Percentiles rank a stretch among this genome's conserved stretches.
Evolutionary conservation across 1,140 invertebrate genomes (phyloP).

Genomic region (Trichonephila clavata): DNA sequence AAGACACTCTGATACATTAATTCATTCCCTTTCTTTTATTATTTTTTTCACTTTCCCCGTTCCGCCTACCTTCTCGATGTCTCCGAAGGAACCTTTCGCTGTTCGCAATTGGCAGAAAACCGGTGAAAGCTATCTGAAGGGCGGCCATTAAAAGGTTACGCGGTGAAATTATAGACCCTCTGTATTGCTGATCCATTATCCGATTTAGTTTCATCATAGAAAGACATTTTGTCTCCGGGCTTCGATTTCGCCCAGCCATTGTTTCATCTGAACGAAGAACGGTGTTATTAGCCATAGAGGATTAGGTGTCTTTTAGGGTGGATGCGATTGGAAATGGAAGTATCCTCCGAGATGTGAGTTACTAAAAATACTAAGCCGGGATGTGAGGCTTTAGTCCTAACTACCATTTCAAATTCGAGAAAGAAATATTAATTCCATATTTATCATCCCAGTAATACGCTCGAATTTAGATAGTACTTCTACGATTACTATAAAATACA

Average conservation of each 20-base stretch:
- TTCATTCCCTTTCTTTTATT: not conserved
- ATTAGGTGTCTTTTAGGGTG: not conserved
- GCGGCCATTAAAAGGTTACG: not conserved
- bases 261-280: not conserved
- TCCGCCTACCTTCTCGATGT: not conserved
- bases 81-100: not conserved
- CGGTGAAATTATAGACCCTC: not conserved
- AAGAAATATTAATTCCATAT: no score
- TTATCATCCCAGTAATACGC: no score
- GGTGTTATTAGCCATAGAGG: not conserved
- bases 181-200: conserved; percentile 32
- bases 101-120: not conserved
- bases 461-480: no score
- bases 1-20: not conserved
- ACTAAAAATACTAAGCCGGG: no score
- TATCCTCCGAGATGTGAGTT: no score
- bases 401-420: no score
- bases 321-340: no score
- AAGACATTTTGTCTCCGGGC: not conserved
- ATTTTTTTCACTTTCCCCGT: not conserved
- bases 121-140: conserved; percentile 5
- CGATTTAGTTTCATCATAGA: conserved; percentile 24
- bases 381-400: no score
- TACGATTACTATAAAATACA: no score
- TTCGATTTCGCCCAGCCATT: not conserved